These are phyloP conservation scores for Myiotriccus ornatus DNA, from an alignment of 2,797 vertebrate genomes.

Conservation along the genomic window DNA sequence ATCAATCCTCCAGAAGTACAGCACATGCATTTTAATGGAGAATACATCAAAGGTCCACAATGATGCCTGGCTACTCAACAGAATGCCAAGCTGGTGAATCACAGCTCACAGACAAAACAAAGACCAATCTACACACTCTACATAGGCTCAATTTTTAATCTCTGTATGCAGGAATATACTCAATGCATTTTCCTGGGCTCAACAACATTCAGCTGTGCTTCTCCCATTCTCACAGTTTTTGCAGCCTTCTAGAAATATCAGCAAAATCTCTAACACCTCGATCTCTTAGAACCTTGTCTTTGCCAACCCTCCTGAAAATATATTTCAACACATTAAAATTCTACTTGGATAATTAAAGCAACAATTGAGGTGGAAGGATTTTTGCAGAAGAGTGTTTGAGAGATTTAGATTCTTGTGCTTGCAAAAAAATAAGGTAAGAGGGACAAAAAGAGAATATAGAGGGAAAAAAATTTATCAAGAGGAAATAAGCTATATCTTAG, in stretches of 20 bases:
- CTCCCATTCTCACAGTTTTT: not conserved
- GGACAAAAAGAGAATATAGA: not conserved
- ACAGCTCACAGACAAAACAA: slow-evolving; percentile 32
- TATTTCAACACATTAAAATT: slow-evolving; percentile 5
- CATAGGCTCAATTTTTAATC: not conserved
- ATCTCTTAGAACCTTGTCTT: slow-evolving; percentile 3
- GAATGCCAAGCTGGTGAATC: slow-evolving; percentile 53
- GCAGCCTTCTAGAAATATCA: slow-evolving; percentile 42
- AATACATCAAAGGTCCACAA: slow-evolving; percentile 51
- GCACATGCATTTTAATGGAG: slow-evolving; percentile 59
- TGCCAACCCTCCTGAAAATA: not conserved
- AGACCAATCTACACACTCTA: slow-evolving; percentile 7
- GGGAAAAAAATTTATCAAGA: not conserved
- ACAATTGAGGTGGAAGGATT: not conserved
- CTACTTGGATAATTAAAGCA: not conserved
- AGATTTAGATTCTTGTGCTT: not conserved
- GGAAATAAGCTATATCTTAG: not conserved
- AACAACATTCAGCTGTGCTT: not conserved
- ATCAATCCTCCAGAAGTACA: slow-evolving; percentile 55
- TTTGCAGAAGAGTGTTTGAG: not conserved
- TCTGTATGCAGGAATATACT: not conserved
- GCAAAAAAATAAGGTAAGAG: not conserved
- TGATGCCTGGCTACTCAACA: slow-evolving; percentile 51
- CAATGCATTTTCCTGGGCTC: not conserved
- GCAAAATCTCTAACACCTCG: not conserved